Percentiles rank a stretch among this genome's conserved stretches.
Conservation (phyloP, 53 echinoderm and acorn worm species). For the Patiria pectinifera region DNA sequence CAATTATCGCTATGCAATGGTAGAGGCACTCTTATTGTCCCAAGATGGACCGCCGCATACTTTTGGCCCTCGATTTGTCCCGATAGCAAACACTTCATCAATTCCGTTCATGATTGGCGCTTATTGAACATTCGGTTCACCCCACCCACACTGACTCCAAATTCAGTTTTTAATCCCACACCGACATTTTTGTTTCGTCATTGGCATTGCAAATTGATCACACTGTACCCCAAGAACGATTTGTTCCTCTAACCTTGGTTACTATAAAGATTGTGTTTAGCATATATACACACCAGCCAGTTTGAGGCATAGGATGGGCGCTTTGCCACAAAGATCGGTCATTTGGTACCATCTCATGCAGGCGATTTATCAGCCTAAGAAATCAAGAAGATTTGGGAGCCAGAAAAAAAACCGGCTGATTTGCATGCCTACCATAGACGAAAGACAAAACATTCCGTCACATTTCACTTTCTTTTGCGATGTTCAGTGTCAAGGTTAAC, state of each 20-base stretch:
- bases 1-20: neutral
- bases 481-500: neutral
- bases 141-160: constrained; percentile 26
- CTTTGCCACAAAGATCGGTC: neutral
- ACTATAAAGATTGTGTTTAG: neutral
- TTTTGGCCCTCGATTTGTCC: constrained; percentile 58
- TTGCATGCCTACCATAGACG: neutral
- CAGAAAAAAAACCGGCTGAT: neutral
- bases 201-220: neutral
- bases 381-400: neutral
- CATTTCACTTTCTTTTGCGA: neutral
- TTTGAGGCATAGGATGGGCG: neutral
- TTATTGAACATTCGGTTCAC: constrained; percentile 32
- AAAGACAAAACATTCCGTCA: neutral
- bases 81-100: constrained; percentile 20
- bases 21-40: constrained; percentile 22
- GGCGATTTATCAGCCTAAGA: neutral
- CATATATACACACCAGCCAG: neutral
- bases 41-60: constrained; percentile 34
- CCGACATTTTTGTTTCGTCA: neutral
- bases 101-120: constrained; percentile 40
- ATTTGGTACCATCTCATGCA: neutral
- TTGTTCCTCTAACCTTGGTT: constrained; percentile 4
- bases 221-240: neutral
- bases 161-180: neutral